Conservation (phyloP, 1,140 invertebrate genomes). For the Zophobas atratus region DNA sequence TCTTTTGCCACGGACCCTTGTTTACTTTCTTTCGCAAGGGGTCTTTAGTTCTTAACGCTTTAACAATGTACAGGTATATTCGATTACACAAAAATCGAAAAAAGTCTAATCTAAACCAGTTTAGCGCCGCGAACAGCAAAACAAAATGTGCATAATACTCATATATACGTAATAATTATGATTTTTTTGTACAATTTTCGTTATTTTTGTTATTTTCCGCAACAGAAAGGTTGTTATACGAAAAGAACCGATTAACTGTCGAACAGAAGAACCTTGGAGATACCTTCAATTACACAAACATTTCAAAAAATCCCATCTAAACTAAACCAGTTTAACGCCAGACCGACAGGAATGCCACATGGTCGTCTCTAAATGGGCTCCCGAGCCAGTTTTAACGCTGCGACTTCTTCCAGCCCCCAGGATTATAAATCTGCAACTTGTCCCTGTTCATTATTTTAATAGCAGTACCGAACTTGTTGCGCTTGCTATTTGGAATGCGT, state of each 20-base stretch:
- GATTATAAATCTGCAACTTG: constrained; percentile 37
- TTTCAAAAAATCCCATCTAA: constrained; percentile 28
- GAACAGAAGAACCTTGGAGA: constrained; percentile 2
- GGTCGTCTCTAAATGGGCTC: neutral
- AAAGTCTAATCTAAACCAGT: too few relatives aligned
- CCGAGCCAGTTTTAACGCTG: constrained; percentile 24
- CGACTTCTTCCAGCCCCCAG: constrained; percentile 13
- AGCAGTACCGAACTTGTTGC: constrained; percentile 24
- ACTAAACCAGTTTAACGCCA: constrained; percentile 40
- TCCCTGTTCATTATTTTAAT: constrained; percentile 31
- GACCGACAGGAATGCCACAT: constrained; percentile 34
- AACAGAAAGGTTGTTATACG: too few relatives aligned
- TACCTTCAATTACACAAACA: constrained; percentile 13
- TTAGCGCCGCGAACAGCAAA: too few relatives aligned
- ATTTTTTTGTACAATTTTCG: too few relatives aligned
- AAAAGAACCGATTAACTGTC: too few relatives aligned
- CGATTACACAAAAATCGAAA: neutral
- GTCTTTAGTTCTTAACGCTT: neutral
- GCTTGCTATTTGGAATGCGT: neutral
- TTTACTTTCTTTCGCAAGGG: neutral
- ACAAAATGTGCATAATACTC: too few relatives aligned
- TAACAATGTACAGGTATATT: neutral
- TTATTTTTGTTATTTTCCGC: too few relatives aligned
- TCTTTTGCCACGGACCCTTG: too few relatives aligned
- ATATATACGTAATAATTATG: too few relatives aligned